Evolutionary conservation across 2,797 vertebrate genomes (phyloP), one percentile per base, ranked within the genome.

Genomic region (Aeoliscus strigatus): DNA sequence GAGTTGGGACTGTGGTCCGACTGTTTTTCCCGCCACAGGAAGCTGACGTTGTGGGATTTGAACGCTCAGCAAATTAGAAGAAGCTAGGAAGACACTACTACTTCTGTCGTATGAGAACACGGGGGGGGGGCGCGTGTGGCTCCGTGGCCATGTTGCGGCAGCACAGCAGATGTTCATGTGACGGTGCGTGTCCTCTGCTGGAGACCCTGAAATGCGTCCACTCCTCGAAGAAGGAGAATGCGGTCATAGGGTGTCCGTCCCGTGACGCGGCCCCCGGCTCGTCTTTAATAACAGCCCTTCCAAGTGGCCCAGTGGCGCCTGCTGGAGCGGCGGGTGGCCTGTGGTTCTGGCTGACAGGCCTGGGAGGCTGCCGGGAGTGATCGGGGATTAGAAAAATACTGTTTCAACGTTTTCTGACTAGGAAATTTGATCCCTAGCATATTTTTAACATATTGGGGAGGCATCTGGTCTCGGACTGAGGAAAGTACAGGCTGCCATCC

Each of bases 51-150:
- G 40, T 14, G 53, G 76, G 75, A 61, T 43, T 45, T 25, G 45
- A 55, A 57, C 49, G 50, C 48, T 42, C 49, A 32, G 49, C 60
- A 77, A 77, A 83, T 85, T 80, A 78, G 59, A 83, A 65, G 73
- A 74, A 39, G 36, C 55, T 73, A 65, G 55, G 43, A 13, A 73
- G 81, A n/a, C n/a, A n/a, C n/a, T n/a, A n/a, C n/a, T n/a, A n/a
- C n/a, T n/a, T n/a, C n/a, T n/a, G n/a, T n/a, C n/a, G n/a, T n/a
- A 83, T 79, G 75, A 75, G 45, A 80, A 27, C 25, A 51, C 65
- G 41, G 51, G 7, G 28, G 17, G 48, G 13, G 44, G 42, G 36
- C 43, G n/a, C n/a, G n/a, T n/a, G n/a, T n/a, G n/a, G n/a, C n/a
- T n/a, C n/a, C n/a, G n/a, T n/a, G n/a, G n/a, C n/a, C n/a, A n/a